phyloP scores from a whole-genome alignment of 2,113 vertebrate genomes.

The Fulmarus glacialis region DNA sequence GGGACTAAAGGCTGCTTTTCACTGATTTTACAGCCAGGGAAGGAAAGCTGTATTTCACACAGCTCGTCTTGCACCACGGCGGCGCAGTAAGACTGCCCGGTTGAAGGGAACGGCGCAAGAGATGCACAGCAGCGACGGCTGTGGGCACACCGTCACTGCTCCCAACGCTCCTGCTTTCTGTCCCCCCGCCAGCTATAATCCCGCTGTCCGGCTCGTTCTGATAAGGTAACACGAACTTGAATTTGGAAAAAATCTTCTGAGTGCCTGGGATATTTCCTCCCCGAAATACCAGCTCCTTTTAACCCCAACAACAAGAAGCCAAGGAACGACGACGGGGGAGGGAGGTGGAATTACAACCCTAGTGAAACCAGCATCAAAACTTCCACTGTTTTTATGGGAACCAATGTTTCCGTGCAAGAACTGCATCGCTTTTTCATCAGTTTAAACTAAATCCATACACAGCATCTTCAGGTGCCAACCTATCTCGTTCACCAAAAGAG shows the following conservation, averaged over 20 bases:
- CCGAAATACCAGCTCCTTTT: not conserved
- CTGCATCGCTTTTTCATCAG: not conserved
- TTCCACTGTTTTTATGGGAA: not conserved
- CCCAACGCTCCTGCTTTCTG: not conserved
- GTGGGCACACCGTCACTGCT: not conserved
- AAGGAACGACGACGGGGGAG: accelerated
- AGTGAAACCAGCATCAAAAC: not conserved
- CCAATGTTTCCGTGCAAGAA: not conserved
- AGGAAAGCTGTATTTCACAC: not conserved
- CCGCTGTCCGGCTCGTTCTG: accelerated
- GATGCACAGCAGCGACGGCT: accelerated
- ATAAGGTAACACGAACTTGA: not conserved
- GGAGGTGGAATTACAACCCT: not conserved
- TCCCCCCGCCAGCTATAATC: not conserved
- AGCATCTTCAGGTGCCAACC: not conserved
- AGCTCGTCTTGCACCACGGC: accelerated
- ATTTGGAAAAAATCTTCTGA: not conserved
- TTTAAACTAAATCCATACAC: not conserved
- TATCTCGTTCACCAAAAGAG: not conserved
- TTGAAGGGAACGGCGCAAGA: not conserved
- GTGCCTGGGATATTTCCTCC: not conserved
- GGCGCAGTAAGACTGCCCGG: no score
- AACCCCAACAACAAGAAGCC: not conserved
- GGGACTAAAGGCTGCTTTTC: not conserved
- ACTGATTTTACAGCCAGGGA: not conserved